Conservation (phyloP, 1,140 invertebrate genomes). For the Prorops nasuta region DNA sequence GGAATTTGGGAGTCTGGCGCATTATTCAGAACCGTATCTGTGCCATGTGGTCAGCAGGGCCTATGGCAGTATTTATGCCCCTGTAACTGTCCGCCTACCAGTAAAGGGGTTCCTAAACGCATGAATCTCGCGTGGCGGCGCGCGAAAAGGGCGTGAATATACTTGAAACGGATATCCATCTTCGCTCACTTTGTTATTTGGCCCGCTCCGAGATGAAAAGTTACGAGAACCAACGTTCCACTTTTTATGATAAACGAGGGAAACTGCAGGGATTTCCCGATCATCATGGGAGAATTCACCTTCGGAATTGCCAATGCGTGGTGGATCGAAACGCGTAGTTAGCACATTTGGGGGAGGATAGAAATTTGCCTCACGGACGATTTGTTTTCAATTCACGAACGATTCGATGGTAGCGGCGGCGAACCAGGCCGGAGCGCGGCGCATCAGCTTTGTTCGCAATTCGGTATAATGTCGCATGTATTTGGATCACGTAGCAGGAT, state of each 20-base stretch:
- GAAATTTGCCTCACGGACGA: conserved; percentile 38
- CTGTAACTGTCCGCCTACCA: conserved; percentile 53
- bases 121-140: conserved; percentile 52
- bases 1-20: neutral
- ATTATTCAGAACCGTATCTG: conserved; percentile 34
- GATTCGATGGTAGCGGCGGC: conserved; percentile 43
- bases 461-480: conserved; percentile 57
- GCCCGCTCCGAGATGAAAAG: conserved; percentile 26
- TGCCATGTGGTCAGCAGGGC: conserved; percentile 50
- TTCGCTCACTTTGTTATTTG: conserved; percentile 49
- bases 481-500: conserved; percentile 59
- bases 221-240: conserved; percentile 15
- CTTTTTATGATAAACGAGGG: too few species aligned
- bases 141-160: conserved; percentile 56
- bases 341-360: neutral
- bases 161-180: conserved; percentile 59
- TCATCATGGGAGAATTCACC: too few species aligned
- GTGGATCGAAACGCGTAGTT: too few species aligned
- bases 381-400: conserved; percentile 48
- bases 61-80: conserved; percentile 52
- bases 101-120: conserved; percentile 54
- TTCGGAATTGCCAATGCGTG: too few species aligned
- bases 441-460: conserved; percentile 44
- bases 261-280: too few species aligned
- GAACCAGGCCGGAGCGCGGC: conserved; percentile 16